A percentile compares a stretch with the other conserved stretches of the same genome.
Evolutionary conservation across 2,797 vertebrate species (phyloP).

Genomic region (Salarias fasciatus): DNA sequence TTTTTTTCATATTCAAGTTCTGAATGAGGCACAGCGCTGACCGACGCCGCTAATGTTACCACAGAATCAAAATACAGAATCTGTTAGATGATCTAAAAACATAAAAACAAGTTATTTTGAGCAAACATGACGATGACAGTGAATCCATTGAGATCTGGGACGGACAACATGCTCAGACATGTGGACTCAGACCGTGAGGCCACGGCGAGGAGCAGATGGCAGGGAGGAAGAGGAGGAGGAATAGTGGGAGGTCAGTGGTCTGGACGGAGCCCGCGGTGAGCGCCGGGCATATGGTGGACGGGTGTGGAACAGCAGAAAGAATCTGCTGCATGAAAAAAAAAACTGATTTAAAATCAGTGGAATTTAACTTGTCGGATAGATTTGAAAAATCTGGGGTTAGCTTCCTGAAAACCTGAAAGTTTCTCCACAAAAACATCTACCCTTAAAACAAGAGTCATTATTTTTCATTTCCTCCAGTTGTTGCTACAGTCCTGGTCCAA

Average conservation of each 20-base stretch:
- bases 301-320: slow-evolving; percentile 17
- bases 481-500: slow-evolving; percentile 45
- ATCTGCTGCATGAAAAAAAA: slow-evolving; percentile 3
- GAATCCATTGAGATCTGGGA: slow-evolving; percentile 23
- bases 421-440: slow-evolving; percentile 42
- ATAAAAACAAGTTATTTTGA: not conserved
- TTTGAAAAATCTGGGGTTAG: slow-evolving; percentile 1
- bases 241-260: slow-evolving; percentile 62
- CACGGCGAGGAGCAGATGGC: slow-evolving; percentile 69
- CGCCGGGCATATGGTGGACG: slow-evolving; percentile 71
- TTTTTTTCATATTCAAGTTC: too few species aligned
- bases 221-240: slow-evolving; percentile 44
- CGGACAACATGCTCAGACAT: slow-evolving; percentile 57
- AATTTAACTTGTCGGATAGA: slow-evolving; percentile 10
- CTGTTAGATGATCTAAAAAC: too few species aligned
- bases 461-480: slow-evolving; percentile 24
- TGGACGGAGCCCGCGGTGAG: slow-evolving; percentile 51
- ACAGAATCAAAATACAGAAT: too few species aligned
- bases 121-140: slow-evolving; percentile 1
- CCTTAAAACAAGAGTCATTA: slow-evolving; percentile 10
- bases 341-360: slow-evolving; percentile 12
- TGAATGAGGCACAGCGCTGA: too few species aligned
- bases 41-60: too few species aligned
- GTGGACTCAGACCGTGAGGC: slow-evolving; percentile 60
- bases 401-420: too few species aligned